A percentile compares a stretch with the other conserved stretches of the same genome.
Conservation (phyloP, 2,888 invertebrate species). For the Drosophila cyrtoloma region DNA sequence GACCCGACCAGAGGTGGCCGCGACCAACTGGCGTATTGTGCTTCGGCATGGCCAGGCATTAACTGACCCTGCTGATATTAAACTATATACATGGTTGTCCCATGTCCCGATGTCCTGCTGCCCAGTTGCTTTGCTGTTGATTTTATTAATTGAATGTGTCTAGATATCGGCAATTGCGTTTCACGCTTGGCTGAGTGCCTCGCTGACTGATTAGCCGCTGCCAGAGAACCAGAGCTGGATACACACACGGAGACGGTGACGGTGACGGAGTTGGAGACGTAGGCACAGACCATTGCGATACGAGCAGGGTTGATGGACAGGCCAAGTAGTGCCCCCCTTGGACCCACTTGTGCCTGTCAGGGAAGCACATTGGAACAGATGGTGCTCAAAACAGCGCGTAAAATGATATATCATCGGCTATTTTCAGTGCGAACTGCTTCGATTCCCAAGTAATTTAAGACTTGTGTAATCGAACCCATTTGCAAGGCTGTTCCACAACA, state of each 20-base stretch:
- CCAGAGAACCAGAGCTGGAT: slow-evolving; percentile 2
- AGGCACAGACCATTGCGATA: slow-evolving; percentile 28
- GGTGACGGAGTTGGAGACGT: not conserved
- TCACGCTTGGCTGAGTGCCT: slow-evolving; percentile 76
- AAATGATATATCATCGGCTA: slow-evolving; percentile 56
- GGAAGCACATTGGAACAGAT: slow-evolving; percentile 66
- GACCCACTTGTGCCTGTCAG: slow-evolving; percentile 17
- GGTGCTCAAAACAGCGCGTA: slow-evolving; percentile 56
- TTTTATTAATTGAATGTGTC: slow-evolving; percentile 78
- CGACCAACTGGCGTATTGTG: slow-evolving; percentile 30
- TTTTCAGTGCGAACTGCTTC: slow-evolving; percentile 33
- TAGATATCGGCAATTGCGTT: slow-evolving; percentile 76
- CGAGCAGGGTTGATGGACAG: slow-evolving; percentile 56
- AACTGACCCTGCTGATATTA: slow-evolving; percentile 43
- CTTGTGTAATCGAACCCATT: slow-evolving; percentile 21
- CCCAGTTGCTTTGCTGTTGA: slow-evolving; percentile 51
- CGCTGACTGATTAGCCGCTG: slow-evolving; percentile 70
- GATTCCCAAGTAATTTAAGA: slow-evolving; percentile 9
- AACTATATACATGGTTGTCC: slow-evolving; percentile 7
- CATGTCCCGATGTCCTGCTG: slow-evolving; percentile 21
- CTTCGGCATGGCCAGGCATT: slow-evolving; percentile 43
- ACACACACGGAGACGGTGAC: not conserved
- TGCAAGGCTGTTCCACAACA: slow-evolving; percentile 9
- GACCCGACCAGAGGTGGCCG: slow-evolving; percentile 54
- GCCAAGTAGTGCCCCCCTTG: slow-evolving; percentile 18